Conservation (phyloP, 2,888 invertebrate species). For the Ophion ellenae region DNA sequence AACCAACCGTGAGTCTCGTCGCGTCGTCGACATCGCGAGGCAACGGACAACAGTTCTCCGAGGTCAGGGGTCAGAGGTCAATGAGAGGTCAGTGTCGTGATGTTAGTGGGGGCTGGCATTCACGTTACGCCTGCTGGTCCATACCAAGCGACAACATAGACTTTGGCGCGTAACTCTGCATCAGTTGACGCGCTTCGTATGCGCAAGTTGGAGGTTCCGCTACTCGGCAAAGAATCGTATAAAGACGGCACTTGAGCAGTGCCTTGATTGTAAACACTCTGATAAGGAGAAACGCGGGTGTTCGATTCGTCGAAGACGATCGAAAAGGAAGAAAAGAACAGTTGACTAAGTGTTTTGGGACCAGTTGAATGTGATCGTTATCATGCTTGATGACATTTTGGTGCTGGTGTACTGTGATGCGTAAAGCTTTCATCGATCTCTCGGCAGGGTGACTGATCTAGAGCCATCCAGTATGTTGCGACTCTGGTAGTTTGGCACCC, state of each 20-base stretch:
- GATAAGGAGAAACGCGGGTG: no score
- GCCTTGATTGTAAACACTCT: background rate
- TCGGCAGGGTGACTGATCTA: background rate
- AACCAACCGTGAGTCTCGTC: constrained; percentile 26
- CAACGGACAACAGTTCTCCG: constrained; percentile 10
- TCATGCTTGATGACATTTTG: background rate
- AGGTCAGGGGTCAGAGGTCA: constrained; percentile 53
- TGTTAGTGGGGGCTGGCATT: constrained; percentile 37
- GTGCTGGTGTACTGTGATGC: background rate
- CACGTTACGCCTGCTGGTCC: constrained; percentile 21
- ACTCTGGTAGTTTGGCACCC: background rate
- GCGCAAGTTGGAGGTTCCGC: background rate
- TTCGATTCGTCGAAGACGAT: background rate
- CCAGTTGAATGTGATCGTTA: background rate
- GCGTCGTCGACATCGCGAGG: constrained; percentile 36
- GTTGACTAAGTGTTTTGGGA: background rate
- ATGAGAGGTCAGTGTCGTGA: constrained; percentile 58
- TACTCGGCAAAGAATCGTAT: background rate
- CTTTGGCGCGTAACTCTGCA: constrained; percentile 19
- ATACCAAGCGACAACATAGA: constrained; percentile 33
- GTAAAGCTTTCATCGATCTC: background rate
- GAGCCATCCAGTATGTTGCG: background rate
- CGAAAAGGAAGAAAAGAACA: background rate
- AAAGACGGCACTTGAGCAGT: background rate
- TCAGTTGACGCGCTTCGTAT: background rate